phyloP scores from a whole-genome alignment of 2,888 invertebrate species.

The Rhaphigaster nebulosa region DNA sequence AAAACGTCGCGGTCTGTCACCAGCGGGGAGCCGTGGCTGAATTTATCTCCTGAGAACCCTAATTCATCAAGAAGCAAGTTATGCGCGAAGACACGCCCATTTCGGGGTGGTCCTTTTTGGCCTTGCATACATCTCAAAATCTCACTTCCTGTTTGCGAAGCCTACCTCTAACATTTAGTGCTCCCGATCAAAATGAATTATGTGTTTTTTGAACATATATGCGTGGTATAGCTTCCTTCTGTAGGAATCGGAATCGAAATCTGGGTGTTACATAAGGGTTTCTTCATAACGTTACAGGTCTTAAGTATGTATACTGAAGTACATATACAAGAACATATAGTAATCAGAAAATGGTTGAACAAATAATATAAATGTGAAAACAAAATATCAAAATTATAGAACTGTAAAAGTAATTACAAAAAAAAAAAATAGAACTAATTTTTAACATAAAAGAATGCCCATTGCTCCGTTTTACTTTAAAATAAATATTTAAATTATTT shows the following conservation, averaged over 20 bases:
- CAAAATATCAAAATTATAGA: too few relatives aligned
- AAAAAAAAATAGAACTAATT: too few relatives aligned
- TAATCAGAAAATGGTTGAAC: too few relatives aligned
- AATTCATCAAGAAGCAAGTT: not conserved
- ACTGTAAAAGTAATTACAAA: too few relatives aligned
- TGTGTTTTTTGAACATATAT: not conserved
- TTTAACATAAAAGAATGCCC: too few relatives aligned
- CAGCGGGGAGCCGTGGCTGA: not conserved
- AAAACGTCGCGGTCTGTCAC: not conserved
- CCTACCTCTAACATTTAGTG: not conserved
- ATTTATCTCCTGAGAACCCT: not conserved
- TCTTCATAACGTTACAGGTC: not conserved
- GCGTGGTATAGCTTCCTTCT: not conserved
- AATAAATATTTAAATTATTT: too few relatives aligned
- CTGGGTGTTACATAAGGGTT: not conserved
- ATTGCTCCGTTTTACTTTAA: too few relatives aligned
- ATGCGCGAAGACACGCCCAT: not conserved
- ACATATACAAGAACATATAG: too few relatives aligned
- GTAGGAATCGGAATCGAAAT: not conserved
- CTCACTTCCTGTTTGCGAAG: not conserved
- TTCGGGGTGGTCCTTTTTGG: slow-evolving; percentile 29
- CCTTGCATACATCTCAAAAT: not conserved
- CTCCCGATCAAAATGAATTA: not conserved
- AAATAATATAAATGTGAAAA: too few relatives aligned
- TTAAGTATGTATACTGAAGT: not conserved